Percentiles rank a stretch among this genome's conserved stretches.
Conservation (phyloP, 2,888 invertebrate genomes). For the Ophion ellenae region DNA sequence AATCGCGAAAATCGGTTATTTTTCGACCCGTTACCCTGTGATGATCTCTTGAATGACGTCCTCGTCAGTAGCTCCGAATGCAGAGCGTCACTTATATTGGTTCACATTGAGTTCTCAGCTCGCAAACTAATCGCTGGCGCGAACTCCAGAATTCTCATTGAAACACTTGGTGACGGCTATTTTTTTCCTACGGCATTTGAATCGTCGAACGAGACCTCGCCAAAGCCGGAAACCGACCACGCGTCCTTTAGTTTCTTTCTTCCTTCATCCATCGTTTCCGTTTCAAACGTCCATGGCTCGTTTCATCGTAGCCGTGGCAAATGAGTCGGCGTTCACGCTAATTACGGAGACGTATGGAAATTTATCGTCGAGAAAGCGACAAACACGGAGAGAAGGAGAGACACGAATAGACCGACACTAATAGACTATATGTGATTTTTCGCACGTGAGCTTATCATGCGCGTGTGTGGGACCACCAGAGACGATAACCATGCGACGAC, state of each 20-base stretch:
- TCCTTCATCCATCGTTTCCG: constrained; percentile 29
- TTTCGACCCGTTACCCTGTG: too few species aligned
- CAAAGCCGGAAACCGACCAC: background rate
- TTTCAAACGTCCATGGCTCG: constrained; percentile 16
- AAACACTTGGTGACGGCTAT: background rate
- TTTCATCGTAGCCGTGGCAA: constrained; percentile 41
- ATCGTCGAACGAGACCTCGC: background rate
- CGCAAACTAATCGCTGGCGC: background rate
- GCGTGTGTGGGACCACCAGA: constrained; percentile 59
- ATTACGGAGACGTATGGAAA: constrained; percentile 77
- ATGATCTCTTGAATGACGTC: too few species aligned
- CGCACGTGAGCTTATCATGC: constrained; percentile 32
- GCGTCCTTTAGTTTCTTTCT: background rate
- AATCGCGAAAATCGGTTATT: too few species aligned
- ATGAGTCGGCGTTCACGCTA: constrained; percentile 72
- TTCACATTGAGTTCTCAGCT: background rate
- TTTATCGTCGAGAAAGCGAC: constrained; percentile 72
- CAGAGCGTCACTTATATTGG: background rate
- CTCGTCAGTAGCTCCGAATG: too few species aligned
- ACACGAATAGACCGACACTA: background rate
- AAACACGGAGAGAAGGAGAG: constrained; percentile 7
- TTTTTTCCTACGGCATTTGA: background rate
- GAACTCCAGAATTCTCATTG: background rate
- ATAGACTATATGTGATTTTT: constrained; percentile 18
- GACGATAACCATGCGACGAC: constrained; percentile 33